Base-by-base conservation (phyloP, 1,140 invertebrate genomes). In the Teleopsis dalmanni region DNA sequence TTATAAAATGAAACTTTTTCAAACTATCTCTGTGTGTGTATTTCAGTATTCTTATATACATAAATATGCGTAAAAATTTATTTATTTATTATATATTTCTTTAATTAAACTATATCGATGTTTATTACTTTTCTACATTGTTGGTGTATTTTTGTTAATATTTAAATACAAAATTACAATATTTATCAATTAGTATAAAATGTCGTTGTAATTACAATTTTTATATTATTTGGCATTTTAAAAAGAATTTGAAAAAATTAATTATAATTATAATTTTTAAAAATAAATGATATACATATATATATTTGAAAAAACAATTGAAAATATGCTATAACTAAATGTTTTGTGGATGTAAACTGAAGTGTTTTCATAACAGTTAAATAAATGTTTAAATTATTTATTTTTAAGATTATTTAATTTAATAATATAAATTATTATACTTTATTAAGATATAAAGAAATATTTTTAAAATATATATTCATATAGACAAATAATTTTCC, bases 111-210 rank as follows among this genome's bases (percentile, higher is more conserved):
- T 40, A 36, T 23, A 27, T 43, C 41, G 41, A 43, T 43, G 41
- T 43, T 18, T 21, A 29, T 29, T 43, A n/a, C n/a, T 51, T 48
- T 48, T 52, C 53, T 25, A 46, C 21, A 31, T 46, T 46, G 44
- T 46, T 46, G 41, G 41, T 43, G 44, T 46, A 29, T 41, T 27
- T 27, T 18, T 43, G 18, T 29, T 29, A 29, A 43, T 29, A 25
- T 25, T 43, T 21, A 10, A 42, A 42, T 42, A 27, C 16, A n/a
- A 21, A 43, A 27, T 42, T 43, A 10, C 14, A 13, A 26, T 44
- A 45, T 26, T 23, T 27, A 19, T 46, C 19, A 10, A 13, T 35
- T 25, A 7, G 35, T 23, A 19, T 46, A 46, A 46, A 43, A 29
- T 42, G 37, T 40, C 35, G 33, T 35, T 46, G 29, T 46, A 25